Base-by-base conservation (phyloP, 2,797 vertebrate genomes). In the Muscicapa striata region DNA sequence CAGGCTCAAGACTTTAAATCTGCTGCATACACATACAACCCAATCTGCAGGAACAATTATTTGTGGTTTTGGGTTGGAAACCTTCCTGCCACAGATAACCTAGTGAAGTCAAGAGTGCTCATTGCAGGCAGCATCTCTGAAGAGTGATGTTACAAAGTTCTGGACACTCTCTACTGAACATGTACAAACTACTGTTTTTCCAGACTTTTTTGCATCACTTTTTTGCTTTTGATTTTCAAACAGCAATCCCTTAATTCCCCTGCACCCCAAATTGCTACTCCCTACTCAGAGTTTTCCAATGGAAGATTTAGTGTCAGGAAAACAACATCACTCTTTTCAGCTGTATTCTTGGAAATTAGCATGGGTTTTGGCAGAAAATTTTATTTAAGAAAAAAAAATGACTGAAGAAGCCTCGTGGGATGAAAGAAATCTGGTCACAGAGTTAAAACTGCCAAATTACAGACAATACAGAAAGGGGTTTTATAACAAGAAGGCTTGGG, bases 401-500 rank as follows among this genome's bases (percentile, higher is more conserved):
- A 15, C 41, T n/a, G 55, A 69, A 51, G 52, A 55, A 75, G 10
- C 13, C 85, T 88, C 15, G 5, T 45, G 34, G 67, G 76, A 63
- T 88, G 45, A 81, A 89, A 70, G 30, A 91, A 70, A 51, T 59
- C 45, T 20, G 40, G 40, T 88, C 32, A 34, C 19, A 26, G 76
- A 88, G 59, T 87, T 84, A 76, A 90, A 90, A 78, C 40, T 69
- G 49, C 57, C 67, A 46, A 73, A 82, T 67, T 88, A 91, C 46
- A 74, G 70, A 55, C 29, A 79, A 55, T 61, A n/a, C 24, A 67
- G 57, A 87, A 90, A 59, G 15, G 30, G 9, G 10, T 38, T 76
- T 73, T 84, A 24, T 11, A 84, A 74, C 2, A 0, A 54, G 63
- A 84, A 88, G 30, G 18, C 66, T 83, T 29, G 74, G 90, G 83